Evolutionary conservation across 1,140 invertebrate genomes (phyloP).

Genomic region (Polyergus mexicanus): DNA sequence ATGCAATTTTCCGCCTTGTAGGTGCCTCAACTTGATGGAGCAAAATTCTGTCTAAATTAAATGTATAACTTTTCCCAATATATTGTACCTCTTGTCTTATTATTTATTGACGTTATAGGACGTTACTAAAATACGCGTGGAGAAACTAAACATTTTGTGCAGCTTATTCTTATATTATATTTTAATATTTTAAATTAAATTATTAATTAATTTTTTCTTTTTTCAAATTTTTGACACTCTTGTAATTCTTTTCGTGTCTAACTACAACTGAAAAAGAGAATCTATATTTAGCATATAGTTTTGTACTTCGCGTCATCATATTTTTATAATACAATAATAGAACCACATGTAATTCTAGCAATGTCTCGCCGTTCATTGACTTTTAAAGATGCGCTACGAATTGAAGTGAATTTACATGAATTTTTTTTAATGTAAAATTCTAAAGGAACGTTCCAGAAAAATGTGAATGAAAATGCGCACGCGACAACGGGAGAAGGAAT

Average conservation of each 20-base stretch:
- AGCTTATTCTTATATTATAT: neutral
- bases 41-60: neutral
- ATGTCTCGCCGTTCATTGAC: neutral
- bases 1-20: neutral
- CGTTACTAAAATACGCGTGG: neutral
- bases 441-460: neutral
- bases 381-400: neutral
- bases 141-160: neutral
- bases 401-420: neutral
- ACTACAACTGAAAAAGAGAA: neutral
- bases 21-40: neutral
- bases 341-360: neutral
- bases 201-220: constrained; percentile 5
- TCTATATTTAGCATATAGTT: neutral
- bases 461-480: neutral
- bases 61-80: too few relatives aligned
- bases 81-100: too few relatives aligned
- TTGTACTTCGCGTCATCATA: neutral
- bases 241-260: neutral
- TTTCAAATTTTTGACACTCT: neutral
- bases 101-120: neutral
- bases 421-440: neutral
- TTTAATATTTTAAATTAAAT: neutral
- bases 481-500: neutral
- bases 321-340: neutral